phyloP scores from a whole-genome alignment of 30 jellyfish, hydroid and myxozoan genomes.

The Chironex yamaguchii region DNA sequence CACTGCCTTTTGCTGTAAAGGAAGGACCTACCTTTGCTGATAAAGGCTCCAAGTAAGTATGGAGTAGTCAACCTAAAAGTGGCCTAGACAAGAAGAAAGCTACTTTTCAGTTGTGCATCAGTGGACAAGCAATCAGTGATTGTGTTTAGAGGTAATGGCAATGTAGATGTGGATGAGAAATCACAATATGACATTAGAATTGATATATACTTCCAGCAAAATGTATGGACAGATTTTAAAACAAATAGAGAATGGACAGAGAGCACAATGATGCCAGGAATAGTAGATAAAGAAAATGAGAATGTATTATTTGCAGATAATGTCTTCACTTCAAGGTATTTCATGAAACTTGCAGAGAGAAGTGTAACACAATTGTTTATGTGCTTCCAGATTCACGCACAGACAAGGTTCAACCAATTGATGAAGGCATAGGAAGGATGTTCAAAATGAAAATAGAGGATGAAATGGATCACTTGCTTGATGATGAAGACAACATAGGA shows the following conservation, averaged over 20 bases:
- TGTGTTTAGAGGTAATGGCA: slow-evolving; percentile 46
- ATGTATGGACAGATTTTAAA: slow-evolving; percentile 45
- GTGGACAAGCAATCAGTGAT: slow-evolving; percentile 39
- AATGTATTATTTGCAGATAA: slow-evolving; percentile 54
- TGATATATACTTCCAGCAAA: slow-evolving; percentile 48
- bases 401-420: slow-evolving; percentile 55
- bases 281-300: slow-evolving; percentile 34
- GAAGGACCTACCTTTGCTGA: slow-evolving; percentile 41
- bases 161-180: slow-evolving; percentile 15
- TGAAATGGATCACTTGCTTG: slow-evolving; percentile 47
- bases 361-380: slow-evolving; percentile 46
- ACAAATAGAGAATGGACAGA: slow-evolving; percentile 56
- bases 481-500: slow-evolving; percentile 42
- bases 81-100: slow-evolving; percentile 52
- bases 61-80: slow-evolving; percentile 59
- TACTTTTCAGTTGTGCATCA: slow-evolving; percentile 45
- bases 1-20: slow-evolving; percentile 44
- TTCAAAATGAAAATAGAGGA: slow-evolving; percentile 28
- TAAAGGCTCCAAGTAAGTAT: slow-evolving; percentile 39
- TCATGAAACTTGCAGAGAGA: slow-evolving; percentile 48
- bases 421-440: slow-evolving; percentile 51
- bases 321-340: slow-evolving; percentile 47
- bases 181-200: slow-evolving; percentile 32
- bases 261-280: slow-evolving; percentile 36
- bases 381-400: slow-evolving; percentile 39